phyloP scores from a whole-genome alignment of 2,888 invertebrate species.

The Polymixis flavicincta region DNA sequence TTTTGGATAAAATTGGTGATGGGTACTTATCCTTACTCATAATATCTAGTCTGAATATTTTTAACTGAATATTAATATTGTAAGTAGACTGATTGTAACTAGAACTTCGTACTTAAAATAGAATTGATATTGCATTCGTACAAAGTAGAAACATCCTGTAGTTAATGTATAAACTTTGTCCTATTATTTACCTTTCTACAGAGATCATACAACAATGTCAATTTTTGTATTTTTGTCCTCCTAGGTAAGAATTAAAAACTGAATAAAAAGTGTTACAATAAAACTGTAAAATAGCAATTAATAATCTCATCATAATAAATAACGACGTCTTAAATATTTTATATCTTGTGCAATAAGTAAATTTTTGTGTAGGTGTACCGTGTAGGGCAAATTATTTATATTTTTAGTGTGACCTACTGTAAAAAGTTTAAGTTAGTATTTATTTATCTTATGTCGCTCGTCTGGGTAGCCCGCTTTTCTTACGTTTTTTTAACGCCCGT shows the following conservation, averaged over 20 bases:
- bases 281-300: slow-evolving; percentile 22
- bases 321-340: not conserved
- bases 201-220: not conserved
- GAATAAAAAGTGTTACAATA: not conserved
- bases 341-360: slow-evolving; percentile 11
- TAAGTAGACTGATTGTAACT: slow-evolving; percentile 49
- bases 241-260: not conserved
- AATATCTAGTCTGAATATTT: slow-evolving; percentile 48
- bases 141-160: slow-evolving; percentile 20
- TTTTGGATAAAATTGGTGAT: slow-evolving; percentile 3
- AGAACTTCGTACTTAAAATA: slow-evolving; percentile 31
- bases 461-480: too few species aligned
- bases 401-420: slow-evolving; percentile 6
- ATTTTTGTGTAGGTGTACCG: not conserved
- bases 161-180: slow-evolving; percentile 18
- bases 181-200: not conserved
- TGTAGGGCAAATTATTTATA: slow-evolving; percentile 11
- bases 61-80: slow-evolving; percentile 11
- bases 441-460: too few species aligned
- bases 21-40: not conserved
- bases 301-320: slow-evolving; percentile 21
- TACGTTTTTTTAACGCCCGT: too few species aligned
- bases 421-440: slow-evolving; percentile 1
- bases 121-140: slow-evolving; percentile 16
- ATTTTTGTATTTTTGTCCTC: slow-evolving; percentile 5